Evolutionary conservation across 2,797 vertebrate genomes (phyloP).

Genomic region (Hypotaenidia philippensis): DNA sequence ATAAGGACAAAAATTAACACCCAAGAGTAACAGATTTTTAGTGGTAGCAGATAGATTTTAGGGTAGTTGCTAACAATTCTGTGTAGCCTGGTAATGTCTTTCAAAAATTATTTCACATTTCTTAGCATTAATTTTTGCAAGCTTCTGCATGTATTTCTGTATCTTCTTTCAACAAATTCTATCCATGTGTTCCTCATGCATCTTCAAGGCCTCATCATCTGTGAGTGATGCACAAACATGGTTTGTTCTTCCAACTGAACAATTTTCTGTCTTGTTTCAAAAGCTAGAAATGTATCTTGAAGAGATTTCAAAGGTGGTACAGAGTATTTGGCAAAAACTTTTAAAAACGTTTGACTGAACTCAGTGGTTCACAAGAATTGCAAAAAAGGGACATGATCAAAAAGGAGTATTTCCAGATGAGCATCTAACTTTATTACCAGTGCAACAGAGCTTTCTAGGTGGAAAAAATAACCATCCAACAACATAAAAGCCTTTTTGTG

Average conservation of each 20-base stretch:
- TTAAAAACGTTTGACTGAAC: not conserved
- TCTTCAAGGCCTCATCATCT: not conserved
- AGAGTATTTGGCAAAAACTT: not conserved
- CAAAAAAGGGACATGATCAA: not conserved
- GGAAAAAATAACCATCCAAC: not conserved
- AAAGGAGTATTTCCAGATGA: not conserved
- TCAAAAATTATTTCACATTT: not conserved
- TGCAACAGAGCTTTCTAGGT: not conserved
- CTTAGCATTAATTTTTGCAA: not conserved
- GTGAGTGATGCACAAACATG: not conserved
- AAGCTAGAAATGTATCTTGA: not conserved
- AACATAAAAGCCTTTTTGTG: not conserved
- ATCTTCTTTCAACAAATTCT: not conserved
- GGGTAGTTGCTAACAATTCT: not conserved
- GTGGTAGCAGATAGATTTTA: not conserved
- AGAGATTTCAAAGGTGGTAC: not conserved
- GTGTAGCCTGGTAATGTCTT: not conserved
- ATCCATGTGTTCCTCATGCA: not conserved
- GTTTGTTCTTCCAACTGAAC: not conserved
- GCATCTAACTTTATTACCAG: not conserved
- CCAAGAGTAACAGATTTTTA: fast-evolving
- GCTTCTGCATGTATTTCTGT: not conserved
- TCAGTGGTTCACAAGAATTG: not conserved
- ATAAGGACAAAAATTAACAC: not conserved
- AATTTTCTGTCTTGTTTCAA: not conserved